Percentiles rank a stretch among this genome's conserved stretches.
Conservation (phyloP, 2,888 invertebrate genomes). For the Cloeon dipterum region DNA sequence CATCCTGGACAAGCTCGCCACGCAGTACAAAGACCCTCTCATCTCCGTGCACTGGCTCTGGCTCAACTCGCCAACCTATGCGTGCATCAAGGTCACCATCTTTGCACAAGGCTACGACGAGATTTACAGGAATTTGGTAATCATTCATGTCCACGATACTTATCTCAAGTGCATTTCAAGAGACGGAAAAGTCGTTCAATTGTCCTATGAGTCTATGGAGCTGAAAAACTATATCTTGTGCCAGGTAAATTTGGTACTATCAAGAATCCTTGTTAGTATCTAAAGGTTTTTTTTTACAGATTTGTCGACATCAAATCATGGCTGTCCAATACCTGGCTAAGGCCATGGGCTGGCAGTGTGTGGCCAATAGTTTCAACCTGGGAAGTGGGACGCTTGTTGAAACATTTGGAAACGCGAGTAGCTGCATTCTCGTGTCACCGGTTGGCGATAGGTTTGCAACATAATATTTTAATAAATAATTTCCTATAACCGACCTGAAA, state of each 20-base stretch:
- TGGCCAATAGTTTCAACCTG: constrained; percentile 71
- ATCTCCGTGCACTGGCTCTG: constrained; percentile 94
- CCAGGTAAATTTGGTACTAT: constrained; percentile 30
- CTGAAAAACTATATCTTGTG: constrained; percentile 76
- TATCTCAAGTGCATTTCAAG: constrained; percentile 78
- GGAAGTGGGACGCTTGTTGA: constrained; percentile 82
- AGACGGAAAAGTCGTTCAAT: constrained; percentile 76
- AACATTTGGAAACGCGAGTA: constrained; percentile 77
- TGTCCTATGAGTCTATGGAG: constrained; percentile 89
- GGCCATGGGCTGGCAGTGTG: constrained; percentile 87
- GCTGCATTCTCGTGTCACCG: constrained; percentile 75
- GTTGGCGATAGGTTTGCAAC: constrained; percentile 39
- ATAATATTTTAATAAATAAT: constrained; percentile 2
- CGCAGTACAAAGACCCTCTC: constrained; percentile 83
- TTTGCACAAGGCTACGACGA: constrained; percentile 70
- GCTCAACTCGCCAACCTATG: constrained; percentile 80
- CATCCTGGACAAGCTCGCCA: constrained; percentile 77
- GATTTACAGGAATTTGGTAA: constrained; percentile 63
- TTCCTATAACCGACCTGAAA: neutral
- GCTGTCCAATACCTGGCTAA: constrained; percentile 78
- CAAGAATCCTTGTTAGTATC: neutral
- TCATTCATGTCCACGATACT: constrained; percentile 81
- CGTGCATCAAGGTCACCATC: constrained; percentile 85
- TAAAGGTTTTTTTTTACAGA: constrained; percentile 24
- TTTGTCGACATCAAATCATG: constrained; percentile 85